phyloP scores from a whole-genome alignment of 2,888 invertebrate genomes.

The Parthenolecanium corni region DNA sequence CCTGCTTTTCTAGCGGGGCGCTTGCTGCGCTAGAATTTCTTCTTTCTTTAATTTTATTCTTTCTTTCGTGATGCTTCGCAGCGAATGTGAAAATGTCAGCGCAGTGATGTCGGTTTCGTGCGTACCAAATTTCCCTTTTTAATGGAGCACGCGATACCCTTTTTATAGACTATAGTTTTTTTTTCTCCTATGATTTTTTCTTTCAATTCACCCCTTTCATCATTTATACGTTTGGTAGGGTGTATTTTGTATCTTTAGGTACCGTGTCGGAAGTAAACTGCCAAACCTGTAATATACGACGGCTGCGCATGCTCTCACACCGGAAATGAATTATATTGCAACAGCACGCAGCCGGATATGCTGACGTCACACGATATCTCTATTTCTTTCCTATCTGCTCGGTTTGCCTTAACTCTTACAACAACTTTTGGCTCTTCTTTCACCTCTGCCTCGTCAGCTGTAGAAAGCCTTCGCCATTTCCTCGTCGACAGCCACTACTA shows the following conservation, averaged over 20 bases:
- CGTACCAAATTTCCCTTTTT: slow-evolving; percentile 18
- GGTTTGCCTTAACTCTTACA: background rate
- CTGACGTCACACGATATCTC: slow-evolving; percentile 24
- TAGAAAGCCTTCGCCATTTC: too few relatives aligned
- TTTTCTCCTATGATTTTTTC: too few relatives aligned
- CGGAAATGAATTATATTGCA: slow-evolving; percentile 27
- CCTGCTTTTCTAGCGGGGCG: too few relatives aligned
- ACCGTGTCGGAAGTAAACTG: slow-evolving; percentile 24
- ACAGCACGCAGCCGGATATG: slow-evolving; percentile 21
- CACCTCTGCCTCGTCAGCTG: background rate
- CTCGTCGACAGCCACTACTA: too few relatives aligned
- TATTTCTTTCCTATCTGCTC: slow-evolving; percentile 11
- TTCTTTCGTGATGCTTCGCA: slow-evolving; percentile 9
- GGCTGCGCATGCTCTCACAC: slow-evolving; percentile 21
- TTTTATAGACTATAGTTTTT: too few relatives aligned
- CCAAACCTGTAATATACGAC: slow-evolving; percentile 24
- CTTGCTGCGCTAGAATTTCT: too few relatives aligned
- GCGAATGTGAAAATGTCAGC: slow-evolving; percentile 12
- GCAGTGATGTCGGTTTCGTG: slow-evolving; percentile 24
- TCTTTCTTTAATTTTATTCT: background rate
- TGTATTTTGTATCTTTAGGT: background rate
- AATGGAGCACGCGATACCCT: slow-evolving; percentile 1
- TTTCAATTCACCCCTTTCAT: background rate
- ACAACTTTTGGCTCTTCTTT: background rate
- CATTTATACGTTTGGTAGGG: background rate